Conservation (phyloP, 2,113 vertebrate species). For the Thalassarche chlororhynchos region DNA sequence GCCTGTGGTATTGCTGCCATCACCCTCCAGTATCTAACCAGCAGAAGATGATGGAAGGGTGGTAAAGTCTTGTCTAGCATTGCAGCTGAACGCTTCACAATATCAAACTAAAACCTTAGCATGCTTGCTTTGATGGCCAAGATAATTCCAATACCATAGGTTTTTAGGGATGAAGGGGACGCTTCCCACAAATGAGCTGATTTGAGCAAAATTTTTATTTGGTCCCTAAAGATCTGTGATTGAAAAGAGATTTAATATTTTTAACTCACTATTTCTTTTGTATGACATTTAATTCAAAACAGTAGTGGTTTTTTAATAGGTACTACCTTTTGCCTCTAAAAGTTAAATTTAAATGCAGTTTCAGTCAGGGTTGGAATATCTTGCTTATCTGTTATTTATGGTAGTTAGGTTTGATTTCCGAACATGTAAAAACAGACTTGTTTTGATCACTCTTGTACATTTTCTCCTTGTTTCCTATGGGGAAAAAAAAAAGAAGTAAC, state of each 20-base stretch:
- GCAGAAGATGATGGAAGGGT: not conserved
- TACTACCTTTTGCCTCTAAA: not conserved
- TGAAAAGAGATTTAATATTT: not conserved
- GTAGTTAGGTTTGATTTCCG: not conserved
- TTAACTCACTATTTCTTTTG: not conserved
- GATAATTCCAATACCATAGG: not conserved
- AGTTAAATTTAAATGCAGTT: not conserved
- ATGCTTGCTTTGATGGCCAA: not conserved
- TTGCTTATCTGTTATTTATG: not conserved
- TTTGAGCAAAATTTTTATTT: not conserved
- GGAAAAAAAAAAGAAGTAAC: rapidly evolving
- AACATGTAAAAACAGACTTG: not conserved
- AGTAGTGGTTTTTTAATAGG: not conserved
- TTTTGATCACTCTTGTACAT: not conserved
- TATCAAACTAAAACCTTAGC: not conserved
- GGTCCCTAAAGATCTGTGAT: not conserved
- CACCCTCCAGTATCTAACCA: not conserved
- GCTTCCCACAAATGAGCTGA: not conserved
- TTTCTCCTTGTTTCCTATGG: not conserved
- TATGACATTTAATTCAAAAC: not conserved
- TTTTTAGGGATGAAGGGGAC: not conserved
- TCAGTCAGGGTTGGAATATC: not conserved
- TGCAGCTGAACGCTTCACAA: not conserved
- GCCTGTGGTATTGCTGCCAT: not conserved
- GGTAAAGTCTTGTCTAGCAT: not conserved